phyloP scores from a whole-genome alignment of 1,140 invertebrate species.

The Drosophila navojoa region DNA sequence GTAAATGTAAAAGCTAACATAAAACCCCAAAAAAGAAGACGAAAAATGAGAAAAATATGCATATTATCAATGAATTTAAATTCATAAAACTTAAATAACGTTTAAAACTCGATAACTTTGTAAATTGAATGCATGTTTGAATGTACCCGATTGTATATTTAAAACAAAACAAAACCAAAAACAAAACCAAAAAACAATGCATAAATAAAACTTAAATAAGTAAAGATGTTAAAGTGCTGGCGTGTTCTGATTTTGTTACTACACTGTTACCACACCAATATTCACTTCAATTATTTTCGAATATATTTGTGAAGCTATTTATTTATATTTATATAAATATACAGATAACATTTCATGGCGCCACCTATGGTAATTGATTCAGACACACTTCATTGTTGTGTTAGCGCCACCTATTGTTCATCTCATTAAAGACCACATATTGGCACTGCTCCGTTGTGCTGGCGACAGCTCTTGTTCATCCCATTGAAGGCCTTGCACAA shows the following conservation, averaged over 20 bases:
- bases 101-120: constrained; percentile 64
- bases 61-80: constrained; percentile 79
- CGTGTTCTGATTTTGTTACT: neutral
- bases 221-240: constrained; percentile 41
- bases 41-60: constrained; percentile 42
- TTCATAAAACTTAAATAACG: constrained; percentile 72
- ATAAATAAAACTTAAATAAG: constrained; percentile 73
- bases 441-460: neutral
- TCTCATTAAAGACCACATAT: neutral
- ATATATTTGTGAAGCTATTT: too few species aligned
- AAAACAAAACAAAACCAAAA: constrained; percentile 40
- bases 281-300: too few species aligned
- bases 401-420: neutral
- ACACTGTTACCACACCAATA: neutral
- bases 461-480: neutral
- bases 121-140: constrained; percentile 69
- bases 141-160: constrained; percentile 78
- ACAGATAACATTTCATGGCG: neutral
- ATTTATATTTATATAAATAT: too few species aligned
- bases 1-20: constrained; percentile 59
- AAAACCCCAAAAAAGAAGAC: constrained; percentile 33
- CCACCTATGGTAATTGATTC: neutral
- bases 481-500: too few species aligned
- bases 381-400: neutral
- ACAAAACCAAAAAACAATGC: constrained; percentile 16